Percentiles rank a stretch among this genome's conserved stretches.
phyloP scores from a whole-genome alignment of 1,140 invertebrate genomes.

The Nasonia longicornis region DNA sequence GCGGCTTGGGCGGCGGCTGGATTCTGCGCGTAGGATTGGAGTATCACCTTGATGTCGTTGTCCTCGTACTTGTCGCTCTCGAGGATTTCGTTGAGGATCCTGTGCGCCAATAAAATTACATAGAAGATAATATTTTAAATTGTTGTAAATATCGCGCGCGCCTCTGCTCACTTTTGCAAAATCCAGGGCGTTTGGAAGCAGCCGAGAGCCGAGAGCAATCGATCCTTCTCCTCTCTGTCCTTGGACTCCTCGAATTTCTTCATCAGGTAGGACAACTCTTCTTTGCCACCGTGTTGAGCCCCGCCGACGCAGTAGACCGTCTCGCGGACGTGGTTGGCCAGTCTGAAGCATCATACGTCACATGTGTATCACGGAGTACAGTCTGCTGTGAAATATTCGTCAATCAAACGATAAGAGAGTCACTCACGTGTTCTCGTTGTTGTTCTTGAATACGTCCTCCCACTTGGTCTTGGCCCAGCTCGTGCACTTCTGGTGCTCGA shows the following conservation, averaged over 20 bases:
- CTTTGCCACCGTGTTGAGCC: conserved; percentile 57
- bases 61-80: conserved; percentile 51
- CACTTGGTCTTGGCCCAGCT: conserved; percentile 52
- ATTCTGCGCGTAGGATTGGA: conserved; percentile 56
- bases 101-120: conserved; percentile 34
- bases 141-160: too few species aligned
- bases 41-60: conserved; percentile 54
- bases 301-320: conserved; percentile 62
- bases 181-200: conserved; percentile 61
- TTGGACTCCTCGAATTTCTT: conserved; percentile 50
- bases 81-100: conserved; percentile 58
- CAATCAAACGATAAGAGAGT: background rate
- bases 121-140: too few species aligned
- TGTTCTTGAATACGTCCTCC: conserved; percentile 34
- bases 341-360: conserved; percentile 50
- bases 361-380: background rate
- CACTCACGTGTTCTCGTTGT: conserved; percentile 28
- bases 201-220: conserved; percentile 56
- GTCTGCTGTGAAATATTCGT: background rate
- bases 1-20: conserved; percentile 57
- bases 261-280: conserved; percentile 60
- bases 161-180: conserved; percentile 55
- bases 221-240: conserved; percentile 57
- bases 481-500: conserved; percentile 55
- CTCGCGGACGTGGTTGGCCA: conserved; percentile 57